Percentiles rank a stretch among this genome's conserved stretches.
Evolutionary conservation across 1,140 invertebrate genomes (phyloP).

Genomic region (Drosophila santomea): DNA sequence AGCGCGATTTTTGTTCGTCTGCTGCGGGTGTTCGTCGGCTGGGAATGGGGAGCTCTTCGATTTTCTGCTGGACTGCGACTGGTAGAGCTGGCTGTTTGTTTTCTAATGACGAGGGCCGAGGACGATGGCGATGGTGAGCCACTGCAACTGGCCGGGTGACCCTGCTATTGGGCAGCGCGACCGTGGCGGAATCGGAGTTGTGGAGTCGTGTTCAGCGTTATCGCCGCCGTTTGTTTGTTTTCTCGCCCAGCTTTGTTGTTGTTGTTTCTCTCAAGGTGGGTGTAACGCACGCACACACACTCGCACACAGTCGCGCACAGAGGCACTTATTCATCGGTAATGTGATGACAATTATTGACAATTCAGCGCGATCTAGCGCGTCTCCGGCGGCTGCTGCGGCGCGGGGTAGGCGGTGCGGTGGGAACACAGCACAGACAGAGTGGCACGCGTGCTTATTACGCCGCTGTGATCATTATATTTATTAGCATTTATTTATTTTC

Average conservation of each 20-base stretch:
- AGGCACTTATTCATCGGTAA: conserved; percentile 39
- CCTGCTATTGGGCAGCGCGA: conserved; percentile 25
- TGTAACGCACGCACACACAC: conserved; percentile 32
- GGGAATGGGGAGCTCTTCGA: background rate
- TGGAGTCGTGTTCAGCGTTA: conserved; percentile 7
- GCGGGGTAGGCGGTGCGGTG: background rate
- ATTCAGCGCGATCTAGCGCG: no score
- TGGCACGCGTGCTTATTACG: conserved; percentile 23
- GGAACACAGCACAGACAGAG: conserved; percentile 5
- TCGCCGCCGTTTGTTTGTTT: conserved; percentile 41
- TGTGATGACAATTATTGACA: conserved; percentile 24
- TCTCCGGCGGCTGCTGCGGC: background rate
- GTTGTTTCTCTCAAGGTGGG: conserved; percentile 37
- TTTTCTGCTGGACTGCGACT: background rate
- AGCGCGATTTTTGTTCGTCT: conserved; percentile 11
- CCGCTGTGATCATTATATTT: conserved; percentile 16
- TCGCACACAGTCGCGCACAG: conserved; percentile 6
- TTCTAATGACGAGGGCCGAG: conserved; percentile 8
- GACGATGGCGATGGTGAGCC: background rate
- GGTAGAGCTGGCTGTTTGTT: background rate
- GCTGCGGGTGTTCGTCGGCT: background rate
- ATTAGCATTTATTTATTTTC: conserved; percentile 23
- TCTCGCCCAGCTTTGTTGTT: conserved; percentile 8
- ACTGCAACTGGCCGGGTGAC: conserved; percentile 19
- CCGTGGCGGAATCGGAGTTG: background rate